These are phyloP conservation scores for Chrysocyon brachyurus DNA, from an alignment of 2,797 vertebrate genomes.

Conservation along the genomic window DNA sequence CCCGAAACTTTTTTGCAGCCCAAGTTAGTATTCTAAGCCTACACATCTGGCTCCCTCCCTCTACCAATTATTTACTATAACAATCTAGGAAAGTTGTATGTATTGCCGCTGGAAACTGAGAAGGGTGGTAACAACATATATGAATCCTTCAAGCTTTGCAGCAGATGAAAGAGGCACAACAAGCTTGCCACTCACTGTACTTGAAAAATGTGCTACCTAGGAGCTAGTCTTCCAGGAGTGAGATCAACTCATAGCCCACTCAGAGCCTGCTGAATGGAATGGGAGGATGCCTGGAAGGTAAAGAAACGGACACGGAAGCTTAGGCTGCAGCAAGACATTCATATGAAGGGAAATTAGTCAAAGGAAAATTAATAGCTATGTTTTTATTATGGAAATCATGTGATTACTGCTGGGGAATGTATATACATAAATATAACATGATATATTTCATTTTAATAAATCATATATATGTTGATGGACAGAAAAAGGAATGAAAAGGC, in stretches of 20 bases:
- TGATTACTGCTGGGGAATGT: neutral
- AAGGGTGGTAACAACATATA: neutral
- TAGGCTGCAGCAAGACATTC: neutral
- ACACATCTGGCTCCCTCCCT: neutral
- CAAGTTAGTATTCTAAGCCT: conserved; percentile 32
- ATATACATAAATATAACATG: conserved; percentile 2
- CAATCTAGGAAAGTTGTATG: neutral
- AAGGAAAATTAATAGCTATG: conserved; percentile 6
- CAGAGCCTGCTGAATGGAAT: neutral
- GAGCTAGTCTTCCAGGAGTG: neutral
- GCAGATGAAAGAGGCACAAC: conserved; percentile 23
- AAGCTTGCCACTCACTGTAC: neutral
- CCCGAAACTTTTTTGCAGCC: neutral
- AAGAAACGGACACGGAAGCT: neutral
- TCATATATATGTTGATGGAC: neutral
- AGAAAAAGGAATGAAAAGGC: conserved; percentile 32
- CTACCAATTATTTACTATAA: neutral
- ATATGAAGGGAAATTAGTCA: neutral
- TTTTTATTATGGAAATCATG: conserved; percentile 18
- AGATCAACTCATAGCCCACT: neutral
- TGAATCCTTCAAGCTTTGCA: neutral
- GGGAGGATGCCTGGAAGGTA: neutral
- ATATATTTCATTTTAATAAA: conserved; percentile 50
- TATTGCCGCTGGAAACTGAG: neutral
- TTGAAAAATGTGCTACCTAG: neutral